Conservation (phyloP, 2,797 vertebrate genomes). For the Intellagama lesueurii region DNA sequence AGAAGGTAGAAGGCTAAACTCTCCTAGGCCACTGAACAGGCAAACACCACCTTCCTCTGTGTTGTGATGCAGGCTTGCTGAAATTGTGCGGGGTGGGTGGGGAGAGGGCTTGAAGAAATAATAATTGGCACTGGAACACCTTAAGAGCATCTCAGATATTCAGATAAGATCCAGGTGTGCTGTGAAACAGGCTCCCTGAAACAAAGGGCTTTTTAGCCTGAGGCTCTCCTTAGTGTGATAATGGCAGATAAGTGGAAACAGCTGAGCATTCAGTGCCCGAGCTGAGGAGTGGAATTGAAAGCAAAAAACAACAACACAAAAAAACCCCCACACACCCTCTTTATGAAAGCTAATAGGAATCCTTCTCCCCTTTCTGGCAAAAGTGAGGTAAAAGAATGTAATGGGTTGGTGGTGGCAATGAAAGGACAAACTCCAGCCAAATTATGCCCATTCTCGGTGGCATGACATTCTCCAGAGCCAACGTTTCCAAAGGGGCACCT, state of each 20-base stretch:
- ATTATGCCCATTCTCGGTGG: not conserved
- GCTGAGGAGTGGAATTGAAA: accelerated
- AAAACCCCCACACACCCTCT: not conserved
- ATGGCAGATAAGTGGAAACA: not conserved
- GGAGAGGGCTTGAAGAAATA: accelerated
- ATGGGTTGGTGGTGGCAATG: not conserved
- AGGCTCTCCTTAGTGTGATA: not conserved
- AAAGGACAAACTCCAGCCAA: not conserved
- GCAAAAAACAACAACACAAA: not conserved
- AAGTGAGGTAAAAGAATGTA: not conserved
- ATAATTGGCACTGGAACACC: not conserved
- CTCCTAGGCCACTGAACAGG: accelerated
- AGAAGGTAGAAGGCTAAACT: accelerated
- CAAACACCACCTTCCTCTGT: accelerated
- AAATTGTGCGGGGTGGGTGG: not conserved
- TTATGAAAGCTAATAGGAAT: not conserved
- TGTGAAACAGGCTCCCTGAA: accelerated
- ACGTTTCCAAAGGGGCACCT: no score
- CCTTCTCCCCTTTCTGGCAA: not conserved
- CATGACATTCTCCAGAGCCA: no score
- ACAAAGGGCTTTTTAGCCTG: not conserved
- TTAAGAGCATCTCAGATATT: accelerated
- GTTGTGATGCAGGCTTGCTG: accelerated
- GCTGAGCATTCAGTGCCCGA: not conserved
- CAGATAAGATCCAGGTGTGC: constrained; percentile 34